Percentiles rank a stretch among this genome's conserved stretches.
These are phyloP conservation scores for Limnodromus scolopaceus DNA, from an alignment of 2,797 vertebrate species.

Conservation along the genomic window DNA sequence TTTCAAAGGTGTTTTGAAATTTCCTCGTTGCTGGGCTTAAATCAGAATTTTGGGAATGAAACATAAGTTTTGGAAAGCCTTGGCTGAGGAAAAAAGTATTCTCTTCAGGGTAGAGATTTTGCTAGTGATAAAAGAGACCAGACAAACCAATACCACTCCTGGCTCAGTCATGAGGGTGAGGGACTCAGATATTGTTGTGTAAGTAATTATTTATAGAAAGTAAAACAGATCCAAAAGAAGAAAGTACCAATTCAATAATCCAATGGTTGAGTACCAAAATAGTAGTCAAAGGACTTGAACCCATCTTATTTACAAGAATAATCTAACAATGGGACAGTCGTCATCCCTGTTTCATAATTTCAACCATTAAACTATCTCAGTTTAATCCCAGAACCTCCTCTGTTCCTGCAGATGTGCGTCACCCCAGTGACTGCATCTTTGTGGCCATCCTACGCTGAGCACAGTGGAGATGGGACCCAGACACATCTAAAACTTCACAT, in stretches of 20 bases:
- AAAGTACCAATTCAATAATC: background rate
- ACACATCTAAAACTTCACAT: background rate
- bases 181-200: background rate
- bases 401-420: background rate
- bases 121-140: background rate
- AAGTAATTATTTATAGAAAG: background rate
- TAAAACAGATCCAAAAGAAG: background rate
- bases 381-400: background rate
- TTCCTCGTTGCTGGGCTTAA: background rate
- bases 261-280: background rate
- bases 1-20: background rate
- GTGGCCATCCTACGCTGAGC: background rate
- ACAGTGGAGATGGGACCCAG: background rate
- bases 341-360: background rate
- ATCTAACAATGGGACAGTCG: background rate
- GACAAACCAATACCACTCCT: background rate
- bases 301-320: background rate
- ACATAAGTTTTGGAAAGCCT: background rate
- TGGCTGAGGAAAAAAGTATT: background rate
- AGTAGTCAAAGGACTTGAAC: background rate
- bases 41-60: background rate
- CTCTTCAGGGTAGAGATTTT: background rate
- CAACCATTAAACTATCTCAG: background rate
- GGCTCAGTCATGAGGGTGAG: background rate
- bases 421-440: accelerated